These are phyloP conservation scores for Lydus trimaculatus DNA, from an alignment of 2,888 invertebrate species.

Conservation along the genomic window DNA sequence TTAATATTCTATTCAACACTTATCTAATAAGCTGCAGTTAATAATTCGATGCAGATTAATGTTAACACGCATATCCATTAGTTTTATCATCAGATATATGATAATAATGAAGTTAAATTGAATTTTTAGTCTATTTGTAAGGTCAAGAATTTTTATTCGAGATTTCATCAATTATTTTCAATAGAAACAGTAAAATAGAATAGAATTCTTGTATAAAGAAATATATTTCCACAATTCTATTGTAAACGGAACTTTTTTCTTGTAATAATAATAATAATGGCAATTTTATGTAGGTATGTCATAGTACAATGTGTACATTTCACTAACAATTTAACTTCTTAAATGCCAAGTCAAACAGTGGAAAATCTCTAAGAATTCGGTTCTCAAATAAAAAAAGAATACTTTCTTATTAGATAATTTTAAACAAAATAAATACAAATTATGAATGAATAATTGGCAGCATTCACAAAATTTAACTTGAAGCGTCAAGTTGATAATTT, in stretches of 20 bases:
- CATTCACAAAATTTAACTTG: background rate
- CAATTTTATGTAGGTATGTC: conserved; percentile 16
- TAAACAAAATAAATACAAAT: background rate
- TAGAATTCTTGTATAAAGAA: no score
- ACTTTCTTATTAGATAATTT: background rate
- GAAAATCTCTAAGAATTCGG: conserved; percentile 6
- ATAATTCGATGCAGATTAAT: background rate
- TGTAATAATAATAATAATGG: background rate
- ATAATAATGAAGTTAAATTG: background rate
- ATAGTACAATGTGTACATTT: conserved; percentile 28
- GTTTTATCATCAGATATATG: background rate
- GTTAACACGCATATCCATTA: background rate
- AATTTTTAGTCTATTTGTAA: background rate
- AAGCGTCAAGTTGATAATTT: background rate
- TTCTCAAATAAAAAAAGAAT: no score
- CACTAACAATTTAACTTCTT: conserved; percentile 33
- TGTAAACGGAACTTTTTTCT: background rate
- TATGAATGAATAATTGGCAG: background rate
- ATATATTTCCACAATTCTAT: background rate
- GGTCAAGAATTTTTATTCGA: background rate
- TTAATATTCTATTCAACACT: background rate
- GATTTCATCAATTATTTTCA: no score
- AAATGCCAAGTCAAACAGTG: conserved; percentile 25
- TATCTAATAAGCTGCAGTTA: background rate
- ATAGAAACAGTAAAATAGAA: no score